Base-by-base conservation (phyloP, 2,113 vertebrate genomes). In the Marcusenius ussheri region DNA sequence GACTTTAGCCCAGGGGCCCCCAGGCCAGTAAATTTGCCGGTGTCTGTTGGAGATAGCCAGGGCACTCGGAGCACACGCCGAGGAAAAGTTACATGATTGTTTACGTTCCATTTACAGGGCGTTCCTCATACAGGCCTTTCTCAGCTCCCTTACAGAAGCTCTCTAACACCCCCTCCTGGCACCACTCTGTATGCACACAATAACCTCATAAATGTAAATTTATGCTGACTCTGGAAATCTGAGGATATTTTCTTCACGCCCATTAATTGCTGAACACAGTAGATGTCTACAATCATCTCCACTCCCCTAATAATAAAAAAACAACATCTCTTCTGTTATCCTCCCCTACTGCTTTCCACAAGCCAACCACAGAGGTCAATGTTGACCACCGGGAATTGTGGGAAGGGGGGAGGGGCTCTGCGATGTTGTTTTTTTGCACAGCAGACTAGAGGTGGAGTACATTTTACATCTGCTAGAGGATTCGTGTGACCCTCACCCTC, bases 201-300 rank as follows among this genome's bases (percentile, higher is more conserved):
- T 11, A 31, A 15, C 13, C 87, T 88, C 51, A 88, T 88, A 42
- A 88, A 42, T 88, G 85, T 39, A 24, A 88, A 88, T 88, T 88
- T 88, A 62, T 45, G 87, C 53, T 46, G 56, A 62, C 56, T 42
- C 87, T 58, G 53, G 51, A 46, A 88, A 45, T 46, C 8, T 39
- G 39, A 66, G 10, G 21, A 88, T 66, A n/a, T 88, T 66, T 66
- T 66, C 39, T 24, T 88, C 46, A 88, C 42, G 56, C 39, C 35
- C 11, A 4, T 62, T 88, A 56, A 88, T 56, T 1, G 85, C 5
- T 2, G 31, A 35, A 39, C 17, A 53, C 19, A 49, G 47, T 35
- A 42, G 53, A 88, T 9, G 87, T 66, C 21, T 88, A 17, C 85
- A 19, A 53, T 87, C 31, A 35, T 53, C 6, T 19, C 31, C 31